Evolutionary conservation across 2,113 vertebrate genomes (phyloP), one percentile per base, ranked within the genome.

Genomic region (Hydrolagus affinis): DNA sequence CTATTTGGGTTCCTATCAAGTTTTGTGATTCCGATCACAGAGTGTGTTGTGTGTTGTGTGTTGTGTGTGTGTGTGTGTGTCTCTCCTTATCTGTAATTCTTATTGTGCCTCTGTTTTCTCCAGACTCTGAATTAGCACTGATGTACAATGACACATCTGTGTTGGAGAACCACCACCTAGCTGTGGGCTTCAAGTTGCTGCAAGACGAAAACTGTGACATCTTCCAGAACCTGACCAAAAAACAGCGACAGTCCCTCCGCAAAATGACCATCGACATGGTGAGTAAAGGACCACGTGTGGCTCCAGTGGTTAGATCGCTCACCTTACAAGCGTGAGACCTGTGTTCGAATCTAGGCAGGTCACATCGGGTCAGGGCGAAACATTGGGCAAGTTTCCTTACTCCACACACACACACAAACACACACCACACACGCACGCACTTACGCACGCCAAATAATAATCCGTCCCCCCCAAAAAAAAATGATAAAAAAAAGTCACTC

Each of bases 241-340:
- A 96, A 87, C 95, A 97, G 89, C 90, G 94, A 66, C 96, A 96
- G 89, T 94, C 92, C 0, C 91, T 98, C 11, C 93, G 96, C 69
- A 96, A 96, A 91, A 96, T 97, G 94, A 95, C 92, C 88, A 97
- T 97, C 0, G 96, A 98, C 89, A 97, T 97, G 94, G 95, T 97
- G 89, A 0, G 91, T 69, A 19, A 12, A 3, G 0, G 12, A 44
- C 44, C 44, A 44, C 44, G 6, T 44, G 44, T 44, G 15, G 15
- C 70, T 70, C 70, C 15, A 70, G 15, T 15, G n/a, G n/a, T n/a
- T n/a, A n/a, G n/a, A n/a, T n/a, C n/a, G n/a, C n/a, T n/a, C n/a
- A n/a, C n/a, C n/a, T n/a, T n/a, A n/a, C n/a, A n/a, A n/a, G n/a
- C n/a, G n/a, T n/a, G n/a, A n/a, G n/a, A n/a, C n/a, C n/a, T n/a